Percentiles rank a stretch among this genome's conserved stretches.
Evolutionary conservation across 2,113 vertebrate species (phyloP).

Genomic region (Ammodytes marinus): DNA sequence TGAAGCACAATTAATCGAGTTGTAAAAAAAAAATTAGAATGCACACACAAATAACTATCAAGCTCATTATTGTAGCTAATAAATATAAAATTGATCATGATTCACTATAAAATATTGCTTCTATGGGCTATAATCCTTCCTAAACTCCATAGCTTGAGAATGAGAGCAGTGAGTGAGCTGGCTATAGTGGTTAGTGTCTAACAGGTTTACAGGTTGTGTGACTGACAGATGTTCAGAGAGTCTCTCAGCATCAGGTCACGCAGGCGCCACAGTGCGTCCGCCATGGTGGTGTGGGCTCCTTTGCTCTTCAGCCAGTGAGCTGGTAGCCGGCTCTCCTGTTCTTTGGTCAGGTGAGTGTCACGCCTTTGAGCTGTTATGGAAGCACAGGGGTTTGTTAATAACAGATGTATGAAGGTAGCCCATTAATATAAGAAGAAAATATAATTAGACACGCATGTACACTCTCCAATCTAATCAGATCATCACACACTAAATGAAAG

Average conservation of each 20-base stretch:
- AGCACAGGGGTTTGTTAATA: constrained; percentile 11
- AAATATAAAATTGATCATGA: constrained; percentile 82
- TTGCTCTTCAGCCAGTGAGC: constrained; percentile 98
- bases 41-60: constrained; percentile 60
- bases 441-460: neutral
- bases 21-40: constrained; percentile 63
- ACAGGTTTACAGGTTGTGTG: constrained; percentile 93
- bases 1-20: constrained; percentile 63
- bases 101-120: constrained; percentile 85
- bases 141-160: constrained; percentile 50
- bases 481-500: neutral
- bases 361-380: constrained; percentile 89
- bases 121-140: constrained; percentile 66
- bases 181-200: constrained; percentile 75
- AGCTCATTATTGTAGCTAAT: constrained; percentile 73
- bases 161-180: constrained; percentile 69
- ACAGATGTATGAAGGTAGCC: neutral
- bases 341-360: constrained; percentile 93
- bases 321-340: constrained; percentile 96
- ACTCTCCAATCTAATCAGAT: neutral
- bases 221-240: constrained; percentile 96
- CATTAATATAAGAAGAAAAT: neutral
- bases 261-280: constrained; percentile 95
- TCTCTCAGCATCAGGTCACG: constrained; percentile 98
- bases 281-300: constrained; percentile 98